A percentile compares a stretch with the other conserved stretches of the same genome.
Conservation (phyloP, 2,113 vertebrate genomes). For the Oncorhynchus nerka region DNA sequence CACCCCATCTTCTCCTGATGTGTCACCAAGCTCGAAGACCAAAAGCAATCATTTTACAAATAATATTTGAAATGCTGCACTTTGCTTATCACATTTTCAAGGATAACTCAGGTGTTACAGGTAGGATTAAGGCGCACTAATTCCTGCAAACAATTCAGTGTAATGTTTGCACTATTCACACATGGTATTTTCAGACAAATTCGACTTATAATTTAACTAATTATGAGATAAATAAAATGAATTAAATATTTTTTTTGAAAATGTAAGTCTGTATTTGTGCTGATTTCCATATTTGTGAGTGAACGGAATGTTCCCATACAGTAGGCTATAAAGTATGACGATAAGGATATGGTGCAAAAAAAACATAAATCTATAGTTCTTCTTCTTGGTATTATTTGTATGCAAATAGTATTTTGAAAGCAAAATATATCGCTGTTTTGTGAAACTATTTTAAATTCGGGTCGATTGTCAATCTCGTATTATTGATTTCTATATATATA, state of each 20-base stretch:
- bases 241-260: neutral
- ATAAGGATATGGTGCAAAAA: neutral
- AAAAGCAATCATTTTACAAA: constrained; percentile 52
- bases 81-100: neutral
- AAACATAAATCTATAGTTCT: too few relatives aligned
- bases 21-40: constrained; percentile 78
- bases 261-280: neutral
- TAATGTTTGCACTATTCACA: constrained; percentile 79
- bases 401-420: too few relatives aligned
- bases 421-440: too few relatives aligned
- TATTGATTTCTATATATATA: neutral
- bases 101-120: neutral
- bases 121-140: too few relatives aligned
- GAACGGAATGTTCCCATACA: neutral
- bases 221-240: constrained; percentile 33
- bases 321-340: neutral
- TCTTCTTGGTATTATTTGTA: too few relatives aligned
- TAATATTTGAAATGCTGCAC: neutral
- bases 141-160: too few relatives aligned
- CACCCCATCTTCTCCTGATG: constrained; percentile 74
- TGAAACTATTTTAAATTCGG: too few relatives aligned
- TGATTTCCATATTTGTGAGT: neutral
- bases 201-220: constrained; percentile 49
- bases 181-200: constrained; percentile 59
- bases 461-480: too few relatives aligned